Evolutionary conservation across 2,888 invertebrate genomes (phyloP), one percentile per base, ranked within the genome.

Genomic region (Neria commutata): DNA sequence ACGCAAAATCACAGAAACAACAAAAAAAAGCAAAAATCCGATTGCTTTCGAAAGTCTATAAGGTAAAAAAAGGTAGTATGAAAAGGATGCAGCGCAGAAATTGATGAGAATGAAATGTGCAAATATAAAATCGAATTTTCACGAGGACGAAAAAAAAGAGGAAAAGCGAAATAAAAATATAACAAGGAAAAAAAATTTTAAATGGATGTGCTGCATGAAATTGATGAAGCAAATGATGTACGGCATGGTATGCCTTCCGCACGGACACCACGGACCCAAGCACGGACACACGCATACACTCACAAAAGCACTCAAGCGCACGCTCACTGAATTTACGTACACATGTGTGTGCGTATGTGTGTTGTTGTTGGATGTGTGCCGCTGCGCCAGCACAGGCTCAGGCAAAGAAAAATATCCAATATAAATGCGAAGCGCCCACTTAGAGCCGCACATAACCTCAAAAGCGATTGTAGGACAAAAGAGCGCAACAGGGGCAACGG

Each of bases 291-390:
- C 29, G 29, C 29, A 29, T 29, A 29, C 29, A 8, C 29, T 6
- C 11, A 29, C 29, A 29, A 6, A 29, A 29, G 11, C 11, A 11
- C 29, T 8, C 29, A 29, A 29, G 11, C 11, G 29, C 29, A 29
- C 29, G 11, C 29, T 8, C 29, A 29, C 29, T 8, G 11, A 29
- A 6, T 8, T 6, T 8, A 11, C 29, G 29, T 6, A 29, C 29
- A 6, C 29, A 29, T n/a, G 29, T 50, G 21, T 24, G 49, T 16
- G 50, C 10, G n/a, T 57, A 47, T 58, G 48, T 33, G 8, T 58
- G 40, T 5, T 11, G 40, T 40, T 11, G n/a, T 11, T 40, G n/a
- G 5, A 16, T 40, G 40, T 16, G 17, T 14, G n/a, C n/a, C 40
- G n/a, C n/a, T n/a, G n/a, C n/a, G n/a, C n/a, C n/a, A 4, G 40